These are phyloP conservation scores for Synchiropus splendidus DNA, from an alignment of 2,113 vertebrate genomes.

Conservation along the genomic window DNA sequence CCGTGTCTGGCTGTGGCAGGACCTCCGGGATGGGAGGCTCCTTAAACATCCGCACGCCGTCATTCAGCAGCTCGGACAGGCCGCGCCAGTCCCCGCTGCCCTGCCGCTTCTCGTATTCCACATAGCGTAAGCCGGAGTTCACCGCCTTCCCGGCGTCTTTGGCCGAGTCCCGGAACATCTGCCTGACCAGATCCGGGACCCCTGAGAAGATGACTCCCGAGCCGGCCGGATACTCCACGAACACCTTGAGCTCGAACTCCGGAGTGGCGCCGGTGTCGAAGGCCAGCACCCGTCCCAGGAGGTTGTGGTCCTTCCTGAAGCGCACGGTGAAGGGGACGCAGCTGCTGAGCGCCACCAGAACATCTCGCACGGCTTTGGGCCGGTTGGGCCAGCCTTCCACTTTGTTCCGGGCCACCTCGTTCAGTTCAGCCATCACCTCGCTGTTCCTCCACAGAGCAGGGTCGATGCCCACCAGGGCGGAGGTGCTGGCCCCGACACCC, in stretches of 20 bases:
- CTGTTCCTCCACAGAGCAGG: slow-evolving; percentile 57
- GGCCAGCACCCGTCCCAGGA: slow-evolving; percentile 77
- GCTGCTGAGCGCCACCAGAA: slow-evolving; percentile 67
- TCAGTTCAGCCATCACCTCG: slow-evolving; percentile 64
- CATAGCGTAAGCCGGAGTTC: slow-evolving; percentile 79
- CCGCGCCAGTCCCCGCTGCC: slow-evolving; percentile 79
- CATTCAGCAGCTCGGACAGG: slow-evolving; percentile 77
- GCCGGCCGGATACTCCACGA: slow-evolving; percentile 77
- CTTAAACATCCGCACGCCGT: slow-evolving; percentile 76
- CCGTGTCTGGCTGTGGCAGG: slow-evolving; percentile 72
- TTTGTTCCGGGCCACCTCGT: slow-evolving; percentile 73
- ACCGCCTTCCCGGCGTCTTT: slow-evolving; percentile 77
- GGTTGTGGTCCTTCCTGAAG: slow-evolving; percentile 81
- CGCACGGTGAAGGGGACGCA: slow-evolving; percentile 81
- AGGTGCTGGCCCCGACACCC: slow-evolving; percentile 55
- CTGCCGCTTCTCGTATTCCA: slow-evolving; percentile 80
- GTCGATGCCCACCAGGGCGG: slow-evolving; percentile 52
- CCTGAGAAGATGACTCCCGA: slow-evolving; percentile 77
- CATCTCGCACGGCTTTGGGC: slow-evolving; percentile 75
- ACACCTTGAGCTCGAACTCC: slow-evolving; percentile 80
- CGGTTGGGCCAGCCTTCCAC: slow-evolving; percentile 79
- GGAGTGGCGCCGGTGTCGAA: slow-evolving; percentile 71
- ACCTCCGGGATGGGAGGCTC: slow-evolving; percentile 70
- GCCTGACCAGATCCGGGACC: slow-evolving; percentile 71
- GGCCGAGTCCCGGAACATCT: slow-evolving; percentile 82